A percentile compares a stretch with the other conserved stretches of the same genome.
Conservation (phyloP, 1,140 invertebrate species). For the Drosophila pandora region DNA sequence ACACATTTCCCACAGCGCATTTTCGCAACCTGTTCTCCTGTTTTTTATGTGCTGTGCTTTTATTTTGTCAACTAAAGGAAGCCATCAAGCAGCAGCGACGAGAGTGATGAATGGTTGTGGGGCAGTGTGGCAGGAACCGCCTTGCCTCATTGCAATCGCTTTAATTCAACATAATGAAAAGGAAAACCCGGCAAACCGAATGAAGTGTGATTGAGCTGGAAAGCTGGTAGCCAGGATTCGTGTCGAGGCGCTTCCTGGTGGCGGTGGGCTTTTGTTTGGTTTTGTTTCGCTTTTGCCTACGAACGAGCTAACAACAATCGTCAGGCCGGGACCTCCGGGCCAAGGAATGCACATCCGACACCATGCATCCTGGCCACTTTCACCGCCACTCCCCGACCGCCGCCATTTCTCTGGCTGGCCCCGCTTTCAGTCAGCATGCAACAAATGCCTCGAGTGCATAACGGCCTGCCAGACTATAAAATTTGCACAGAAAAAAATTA, state of each 20-base stretch:
- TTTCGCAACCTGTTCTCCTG: constrained; percentile 49
- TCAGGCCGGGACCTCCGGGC: constrained; percentile 13
- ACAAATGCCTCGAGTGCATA: constrained; percentile 80
- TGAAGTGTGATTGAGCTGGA: constrained; percentile 50
- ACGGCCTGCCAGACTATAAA: constrained; percentile 45
- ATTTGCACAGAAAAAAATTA: not conserved
- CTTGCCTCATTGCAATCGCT: constrained; percentile 29
- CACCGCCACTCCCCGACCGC: constrained; percentile 1
- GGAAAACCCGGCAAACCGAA: constrained; percentile 34
- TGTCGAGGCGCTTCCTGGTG: constrained; percentile 14
- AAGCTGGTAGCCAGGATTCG: not conserved
- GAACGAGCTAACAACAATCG: constrained; percentile 52
- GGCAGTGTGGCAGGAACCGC: not conserved
- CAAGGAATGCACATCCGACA: constrained; percentile 72
- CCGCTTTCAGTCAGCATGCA: constrained; percentile 58
- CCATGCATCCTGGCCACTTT: constrained; percentile 51
- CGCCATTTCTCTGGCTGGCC: constrained; percentile 2
- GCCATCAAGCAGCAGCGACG: constrained; percentile 40
- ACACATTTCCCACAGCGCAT: constrained; percentile 76
- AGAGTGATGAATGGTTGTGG: constrained; percentile 61
- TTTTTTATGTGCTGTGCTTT: constrained; percentile 22
- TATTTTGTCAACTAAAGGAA: constrained; percentile 60
- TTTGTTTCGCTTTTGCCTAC: constrained; percentile 31
- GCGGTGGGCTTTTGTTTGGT: constrained; percentile 30
- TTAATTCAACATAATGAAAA: constrained; percentile 71